Evolutionary conservation across 35 echinoderm and acorn worm genomes (phyloP), one percentile per base, ranked within the genome.

Genomic region (Apostichopus californicus): DNA sequence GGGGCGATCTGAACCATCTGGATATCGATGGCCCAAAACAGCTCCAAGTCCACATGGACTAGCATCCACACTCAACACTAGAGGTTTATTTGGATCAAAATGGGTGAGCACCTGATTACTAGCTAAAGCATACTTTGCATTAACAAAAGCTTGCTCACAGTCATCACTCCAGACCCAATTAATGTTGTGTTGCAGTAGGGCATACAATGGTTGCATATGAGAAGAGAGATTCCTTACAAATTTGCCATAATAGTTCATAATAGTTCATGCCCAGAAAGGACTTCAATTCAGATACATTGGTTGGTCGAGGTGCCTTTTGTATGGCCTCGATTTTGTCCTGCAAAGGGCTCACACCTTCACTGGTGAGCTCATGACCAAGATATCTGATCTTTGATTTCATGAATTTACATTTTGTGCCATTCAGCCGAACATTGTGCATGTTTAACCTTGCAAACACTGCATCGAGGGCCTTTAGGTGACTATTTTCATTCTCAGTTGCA

Each of bases 301-400:
- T n/a, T n/a, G 94, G 94, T 24, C 9, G 57, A 10, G 94, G 86
- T 57, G 94, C 94, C 18, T 85, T 82, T 56, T 18, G 56, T 9
- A 94, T 54, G 18, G 93, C 93, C 21, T 90, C 25, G 8, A 90
- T 78, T 64, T 95, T 95, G n/a, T n/a, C n/a, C n/a, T n/a, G n/a
- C n/a, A n/a, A n/a, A n/a, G n/a, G n/a, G n/a, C n/a, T n/a, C n/a
- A 73, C 13, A 52, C 87, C 87, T 9, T 52, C 64, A 17, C 46
- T 13, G 8, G 6, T 54, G 6, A 90, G 46, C 9, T 14, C 18
- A 18, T 90, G 65, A 11, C 59, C 64, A 52, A 73, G 55, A 56
- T 82, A 82, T 0, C 55, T 3, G 5, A 82, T 10, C 10, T 52
- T 11, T 5, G 9, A 6, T 17, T 82, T 82, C 5, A 80, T 28